Evolutionary conservation across 2,888 invertebrate species (phyloP).

Genomic region (Crocallis elinguaria): DNA sequence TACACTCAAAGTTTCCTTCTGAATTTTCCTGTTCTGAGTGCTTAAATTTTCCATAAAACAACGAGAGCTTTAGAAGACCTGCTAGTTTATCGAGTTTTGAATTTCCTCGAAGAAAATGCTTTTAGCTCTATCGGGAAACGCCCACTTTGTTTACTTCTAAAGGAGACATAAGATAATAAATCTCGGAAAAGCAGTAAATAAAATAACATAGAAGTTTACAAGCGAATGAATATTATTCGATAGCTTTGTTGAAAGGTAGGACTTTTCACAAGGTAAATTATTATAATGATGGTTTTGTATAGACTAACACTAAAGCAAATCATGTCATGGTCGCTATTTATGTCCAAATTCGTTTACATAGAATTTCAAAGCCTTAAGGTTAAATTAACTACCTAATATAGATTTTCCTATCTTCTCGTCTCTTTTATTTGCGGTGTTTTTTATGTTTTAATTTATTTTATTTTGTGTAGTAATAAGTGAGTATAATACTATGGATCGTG

Average conservation of each 20-base stretch:
- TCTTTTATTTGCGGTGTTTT: too few species aligned
- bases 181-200: not conserved
- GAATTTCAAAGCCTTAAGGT: too few species aligned
- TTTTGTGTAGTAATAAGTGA: too few species aligned
- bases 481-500: too few species aligned
- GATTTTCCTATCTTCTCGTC: too few species aligned
- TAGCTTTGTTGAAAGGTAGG: not conserved
- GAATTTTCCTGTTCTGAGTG: not conserved
- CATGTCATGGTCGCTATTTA: too few species aligned
- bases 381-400: too few species aligned
- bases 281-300: not conserved
- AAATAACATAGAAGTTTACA: not conserved
- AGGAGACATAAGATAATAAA: not conserved
- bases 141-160: not conserved
- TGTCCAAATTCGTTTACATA: too few species aligned
- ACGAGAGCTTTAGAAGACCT: not conserved
- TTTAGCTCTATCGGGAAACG: not conserved
- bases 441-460: too few species aligned
- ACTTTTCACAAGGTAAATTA: not conserved
- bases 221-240: not conserved
- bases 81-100: slow-evolving; percentile 8
- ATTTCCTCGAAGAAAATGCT: not conserved
- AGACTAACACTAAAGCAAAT: too few species aligned
- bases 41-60: not conserved
- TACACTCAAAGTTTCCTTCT: not conserved